phyloP scores from a whole-genome alignment of 64 coral and sea anemone genomes.

The Trachythela sp. region DNA sequence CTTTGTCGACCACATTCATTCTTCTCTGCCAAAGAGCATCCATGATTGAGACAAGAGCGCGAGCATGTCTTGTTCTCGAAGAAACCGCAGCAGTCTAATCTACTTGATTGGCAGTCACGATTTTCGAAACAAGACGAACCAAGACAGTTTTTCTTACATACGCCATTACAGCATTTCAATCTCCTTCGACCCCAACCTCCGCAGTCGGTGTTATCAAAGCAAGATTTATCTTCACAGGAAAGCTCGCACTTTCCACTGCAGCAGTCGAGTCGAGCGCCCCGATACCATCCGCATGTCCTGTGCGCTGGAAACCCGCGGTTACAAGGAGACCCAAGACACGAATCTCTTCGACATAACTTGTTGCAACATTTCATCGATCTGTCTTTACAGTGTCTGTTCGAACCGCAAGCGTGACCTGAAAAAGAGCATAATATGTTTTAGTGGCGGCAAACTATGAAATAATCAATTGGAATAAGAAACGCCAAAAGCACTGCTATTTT shows the following conservation, averaged over 20 bases:
- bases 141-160: not conserved
- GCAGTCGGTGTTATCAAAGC: not conserved
- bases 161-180: not conserved
- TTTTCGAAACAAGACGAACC: not conserved
- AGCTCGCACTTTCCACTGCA: not conserved
- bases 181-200: not conserved
- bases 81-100: not conserved
- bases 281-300: not conserved
- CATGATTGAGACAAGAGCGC: not conserved
- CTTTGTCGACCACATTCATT: not conserved
- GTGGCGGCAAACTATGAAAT: too few relatives aligned
- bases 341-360: not conserved
- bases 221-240: not conserved
- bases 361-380: not conserved
- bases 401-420: not conserved
- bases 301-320: not conserved
- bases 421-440: too few relatives aligned
- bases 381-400: not conserved
- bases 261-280: not conserved
- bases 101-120: not conserved
- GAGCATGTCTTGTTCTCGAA: not conserved
- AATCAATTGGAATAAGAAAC: too few relatives aligned
- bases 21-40: not conserved
- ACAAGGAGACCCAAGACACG: not conserved
- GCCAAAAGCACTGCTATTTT: too few relatives aligned